Evolutionary conservation across 2,113 vertebrate genomes (phyloP).

Genomic region (Mixornis gularis): DNA sequence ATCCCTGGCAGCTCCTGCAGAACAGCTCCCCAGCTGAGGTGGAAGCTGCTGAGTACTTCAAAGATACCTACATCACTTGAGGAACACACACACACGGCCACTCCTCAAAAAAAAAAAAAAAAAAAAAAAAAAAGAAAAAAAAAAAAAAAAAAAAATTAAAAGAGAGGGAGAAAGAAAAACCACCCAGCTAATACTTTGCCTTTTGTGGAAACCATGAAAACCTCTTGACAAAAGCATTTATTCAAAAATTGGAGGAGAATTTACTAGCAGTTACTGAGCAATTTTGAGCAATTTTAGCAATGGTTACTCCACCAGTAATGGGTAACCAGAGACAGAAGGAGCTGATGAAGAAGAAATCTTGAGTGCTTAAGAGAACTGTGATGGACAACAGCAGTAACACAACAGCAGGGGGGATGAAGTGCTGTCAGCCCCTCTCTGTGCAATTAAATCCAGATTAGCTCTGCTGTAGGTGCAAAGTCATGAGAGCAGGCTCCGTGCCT

Average conservation of each 20-base stretch:
- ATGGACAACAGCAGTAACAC: background rate
- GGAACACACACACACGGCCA: background rate
- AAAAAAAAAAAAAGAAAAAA: too few species aligned
- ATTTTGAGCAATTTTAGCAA: background rate
- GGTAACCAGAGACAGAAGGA: background rate
- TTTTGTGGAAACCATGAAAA: background rate
- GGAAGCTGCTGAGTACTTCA: background rate
- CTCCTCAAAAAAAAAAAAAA: too few species aligned
- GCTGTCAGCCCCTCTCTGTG: background rate
- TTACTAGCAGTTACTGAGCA: background rate
- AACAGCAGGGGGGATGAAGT: background rate
- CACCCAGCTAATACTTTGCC: background rate
- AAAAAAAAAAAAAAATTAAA: too few species aligned
- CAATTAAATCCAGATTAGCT: background rate
- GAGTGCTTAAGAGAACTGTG: background rate
- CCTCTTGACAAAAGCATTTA: background rate
- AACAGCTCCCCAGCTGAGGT: background rate
- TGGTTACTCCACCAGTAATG: background rate
- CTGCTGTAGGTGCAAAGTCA: background rate
- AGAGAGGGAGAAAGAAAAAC: background rate
- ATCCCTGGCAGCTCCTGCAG: background rate
- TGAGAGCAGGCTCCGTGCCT: background rate
- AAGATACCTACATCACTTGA: background rate
- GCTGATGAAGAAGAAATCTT: background rate
- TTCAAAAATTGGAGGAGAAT: background rate